Evolutionary conservation across 2,888 invertebrate species (phyloP).

Genomic region (Drosophila neonasuta): DNA sequence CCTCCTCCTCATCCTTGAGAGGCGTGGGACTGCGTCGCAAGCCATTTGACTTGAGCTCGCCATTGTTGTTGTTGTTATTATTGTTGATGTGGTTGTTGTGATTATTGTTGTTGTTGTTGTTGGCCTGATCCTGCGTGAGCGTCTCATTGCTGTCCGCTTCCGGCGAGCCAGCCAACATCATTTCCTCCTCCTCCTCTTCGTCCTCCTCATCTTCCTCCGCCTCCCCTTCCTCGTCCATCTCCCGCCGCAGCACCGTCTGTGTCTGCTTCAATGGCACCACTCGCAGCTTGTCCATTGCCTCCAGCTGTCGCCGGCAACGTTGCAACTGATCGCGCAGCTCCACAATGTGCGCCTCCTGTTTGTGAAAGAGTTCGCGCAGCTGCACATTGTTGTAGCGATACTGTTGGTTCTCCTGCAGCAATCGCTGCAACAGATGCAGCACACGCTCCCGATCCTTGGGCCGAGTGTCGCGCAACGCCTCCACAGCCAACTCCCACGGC

Average conservation of each 20-base stretch:
- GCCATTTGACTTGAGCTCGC: conserved; percentile 48
- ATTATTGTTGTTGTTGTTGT: conserved; percentile 47
- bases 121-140: conserved; percentile 57
- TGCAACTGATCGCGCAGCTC: conserved; percentile 81
- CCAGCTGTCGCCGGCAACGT: conserved; percentile 77
- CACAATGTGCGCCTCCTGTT: conserved; percentile 79
- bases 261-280: conserved; percentile 59
- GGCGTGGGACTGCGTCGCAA: conserved; percentile 50
- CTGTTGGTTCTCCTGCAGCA: conserved; percentile 81
- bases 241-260: conserved; percentile 44
- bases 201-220: conserved; percentile 30
- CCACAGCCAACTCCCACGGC: conserved; percentile 81
- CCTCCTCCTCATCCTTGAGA: conserved; percentile 33
- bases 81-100: conserved; percentile 40
- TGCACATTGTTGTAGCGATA: conserved; percentile 79
- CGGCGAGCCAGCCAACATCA: conserved; percentile 15
- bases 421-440: conserved; percentile 78
- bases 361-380: conserved; percentile 78
- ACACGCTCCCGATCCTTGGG: conserved; percentile 81
- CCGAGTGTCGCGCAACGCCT: conserved; percentile 80
- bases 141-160: conserved; percentile 58
- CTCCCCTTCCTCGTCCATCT: conserved; percentile 41
- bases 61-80: conserved; percentile 28
- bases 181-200: conserved; percentile 37
- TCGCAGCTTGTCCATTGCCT: conserved; percentile 58